Conservation (phyloP, 2,888 invertebrate species). For the Pyrocoelia pectoralis region DNA sequence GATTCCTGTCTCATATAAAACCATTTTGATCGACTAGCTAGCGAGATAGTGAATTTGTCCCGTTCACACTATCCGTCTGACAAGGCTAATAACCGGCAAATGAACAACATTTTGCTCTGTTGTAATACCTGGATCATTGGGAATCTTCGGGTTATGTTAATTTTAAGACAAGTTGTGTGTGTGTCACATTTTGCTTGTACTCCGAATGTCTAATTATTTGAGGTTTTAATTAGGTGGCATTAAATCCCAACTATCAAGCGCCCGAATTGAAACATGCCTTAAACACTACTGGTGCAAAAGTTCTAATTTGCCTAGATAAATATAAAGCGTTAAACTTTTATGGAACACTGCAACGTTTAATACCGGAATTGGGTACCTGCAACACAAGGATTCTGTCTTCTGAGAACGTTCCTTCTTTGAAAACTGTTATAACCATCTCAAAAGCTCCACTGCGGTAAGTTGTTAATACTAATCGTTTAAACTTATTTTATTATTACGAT, state of each 20-base stretch:
- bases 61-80: no score
- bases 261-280: conserved; percentile 77
- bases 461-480: neutral
- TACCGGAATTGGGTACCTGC: conserved; percentile 65
- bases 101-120: no score
- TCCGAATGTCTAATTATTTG: no score
- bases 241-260: conserved; percentile 79
- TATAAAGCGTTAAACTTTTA: conserved; percentile 75
- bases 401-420: conserved; percentile 62
- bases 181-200: no score
- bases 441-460: conserved; percentile 64
- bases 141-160: no score
- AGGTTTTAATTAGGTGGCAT: conserved; percentile 66
- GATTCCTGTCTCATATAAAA: no score
- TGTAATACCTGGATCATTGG: no score
- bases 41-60: no score
- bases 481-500: no score
- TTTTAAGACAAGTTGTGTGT: no score
- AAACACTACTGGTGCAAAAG: conserved; percentile 73
- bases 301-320: conserved; percentile 69
- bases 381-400: conserved; percentile 63
- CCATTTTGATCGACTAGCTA: no score
- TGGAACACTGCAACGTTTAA: conserved; percentile 65
- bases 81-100: no score
- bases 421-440: conserved; percentile 65